Evolutionary conservation across 1,140 invertebrate species (phyloP).

Genomic region (Drosophila setifemur): DNA sequence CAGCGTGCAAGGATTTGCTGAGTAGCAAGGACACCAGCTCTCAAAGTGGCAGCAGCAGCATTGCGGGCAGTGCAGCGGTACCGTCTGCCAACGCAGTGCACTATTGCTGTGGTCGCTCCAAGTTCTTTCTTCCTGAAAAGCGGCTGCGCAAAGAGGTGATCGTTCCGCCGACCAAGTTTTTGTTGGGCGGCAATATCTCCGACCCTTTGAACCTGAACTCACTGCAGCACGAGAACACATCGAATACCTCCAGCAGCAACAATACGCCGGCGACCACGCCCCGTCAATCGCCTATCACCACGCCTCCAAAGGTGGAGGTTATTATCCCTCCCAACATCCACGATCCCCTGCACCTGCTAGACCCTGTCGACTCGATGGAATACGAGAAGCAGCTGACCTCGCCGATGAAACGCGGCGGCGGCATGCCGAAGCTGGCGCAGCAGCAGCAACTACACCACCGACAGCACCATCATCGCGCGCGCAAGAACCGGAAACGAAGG

Average conservation of each 20-base stretch:
- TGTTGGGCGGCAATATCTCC: slow-evolving; percentile 96
- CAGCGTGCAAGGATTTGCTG: slow-evolving; percentile 48
- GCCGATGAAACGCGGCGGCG: slow-evolving; percentile 61
- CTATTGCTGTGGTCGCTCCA: slow-evolving; percentile 82
- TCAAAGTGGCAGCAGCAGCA: slow-evolving; percentile 61
- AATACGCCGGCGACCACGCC: slow-evolving; percentile 94
- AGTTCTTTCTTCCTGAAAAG: slow-evolving; percentile 86
- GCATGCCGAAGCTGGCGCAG: slow-evolving; percentile 39
- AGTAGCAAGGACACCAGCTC: slow-evolving; percentile 64
- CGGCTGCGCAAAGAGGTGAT: slow-evolving; percentile 88
- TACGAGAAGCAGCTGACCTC: slow-evolving; percentile 88
- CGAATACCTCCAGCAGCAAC: slow-evolving; percentile 91
- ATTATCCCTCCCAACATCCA: slow-evolving; percentile 95
- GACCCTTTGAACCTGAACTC: slow-evolving; percentile 97
- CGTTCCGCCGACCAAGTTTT: slow-evolving; percentile 95
- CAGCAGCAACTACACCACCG: slow-evolving; percentile 52
- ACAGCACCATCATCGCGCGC: slow-evolving; percentile 75
- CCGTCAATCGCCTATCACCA: slow-evolving; percentile 91
- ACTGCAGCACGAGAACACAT: slow-evolving; percentile 93
- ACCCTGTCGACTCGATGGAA: slow-evolving; percentile 90
- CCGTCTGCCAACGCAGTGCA: slow-evolving; percentile 62
- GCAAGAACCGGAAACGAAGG: slow-evolving; percentile 80
- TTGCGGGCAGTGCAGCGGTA: slow-evolving; percentile 51
- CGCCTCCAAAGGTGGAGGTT: slow-evolving; percentile 92
- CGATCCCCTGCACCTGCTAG: slow-evolving; percentile 94